Conservation (phyloP, 2,888 invertebrate genomes). For the Julus scanicus region DNA sequence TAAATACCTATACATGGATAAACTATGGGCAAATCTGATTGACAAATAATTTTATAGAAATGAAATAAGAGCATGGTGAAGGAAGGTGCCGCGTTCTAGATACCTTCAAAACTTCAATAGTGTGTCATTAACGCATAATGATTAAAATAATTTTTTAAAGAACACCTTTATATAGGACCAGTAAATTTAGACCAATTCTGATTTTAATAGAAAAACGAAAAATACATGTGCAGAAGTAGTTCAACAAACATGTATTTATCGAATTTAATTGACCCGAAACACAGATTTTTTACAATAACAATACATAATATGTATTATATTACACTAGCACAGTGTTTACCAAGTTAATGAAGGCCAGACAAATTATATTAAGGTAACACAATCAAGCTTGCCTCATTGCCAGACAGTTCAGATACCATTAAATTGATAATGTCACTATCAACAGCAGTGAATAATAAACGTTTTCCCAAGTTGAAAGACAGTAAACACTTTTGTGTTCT, state of each 20-base stretch:
- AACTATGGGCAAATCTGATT: too few relatives aligned
- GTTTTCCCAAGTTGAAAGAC: too few relatives aligned
- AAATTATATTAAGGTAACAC: not conserved
- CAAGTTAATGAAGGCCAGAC: not conserved
- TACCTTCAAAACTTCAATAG: too few relatives aligned
- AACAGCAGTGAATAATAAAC: too few relatives aligned
- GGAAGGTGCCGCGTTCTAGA: too few relatives aligned
- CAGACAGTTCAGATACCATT: not conserved
- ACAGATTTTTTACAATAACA: not conserved
- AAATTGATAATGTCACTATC: not conserved
- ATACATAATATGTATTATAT: not conserved
- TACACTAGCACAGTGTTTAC: not conserved
- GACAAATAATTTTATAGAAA: too few relatives aligned
- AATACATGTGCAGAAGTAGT: not conserved
- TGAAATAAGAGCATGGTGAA: too few relatives aligned
- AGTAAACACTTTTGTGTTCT: too few relatives aligned
- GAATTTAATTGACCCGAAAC: conserved; percentile 17
- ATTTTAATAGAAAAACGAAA: not conserved
- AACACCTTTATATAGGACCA: not conserved
- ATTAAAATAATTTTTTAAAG: not conserved
- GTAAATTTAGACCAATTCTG: not conserved
- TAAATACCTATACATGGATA: too few relatives aligned
- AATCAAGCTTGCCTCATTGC: not conserved
- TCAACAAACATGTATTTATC: not conserved
- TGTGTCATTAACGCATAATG: not conserved